phyloP scores from a whole-genome alignment of 2,113 vertebrate species.

The Quiscalus mexicanus region DNA sequence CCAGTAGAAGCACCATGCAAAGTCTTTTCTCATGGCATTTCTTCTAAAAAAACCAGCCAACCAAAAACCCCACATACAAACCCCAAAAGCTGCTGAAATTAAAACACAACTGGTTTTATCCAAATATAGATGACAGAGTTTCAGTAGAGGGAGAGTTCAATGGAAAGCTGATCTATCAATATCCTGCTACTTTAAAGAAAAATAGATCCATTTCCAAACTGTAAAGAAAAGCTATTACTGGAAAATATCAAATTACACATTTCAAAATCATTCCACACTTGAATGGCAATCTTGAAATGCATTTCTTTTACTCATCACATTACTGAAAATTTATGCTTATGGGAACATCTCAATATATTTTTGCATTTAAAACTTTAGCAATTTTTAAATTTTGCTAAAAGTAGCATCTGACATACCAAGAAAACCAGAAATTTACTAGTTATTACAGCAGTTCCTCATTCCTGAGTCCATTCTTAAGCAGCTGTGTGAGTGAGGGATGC shows the following conservation, averaged over 20 bases:
- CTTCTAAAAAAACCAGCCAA: neutral
- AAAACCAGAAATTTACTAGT: neutral
- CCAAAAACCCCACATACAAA: neutral
- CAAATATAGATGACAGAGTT: neutral
- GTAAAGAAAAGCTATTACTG: neutral
- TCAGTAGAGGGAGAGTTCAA: neutral
- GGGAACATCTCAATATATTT: neutral
- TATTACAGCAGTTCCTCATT: neutral
- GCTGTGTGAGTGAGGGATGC: slow-evolving; percentile 4
- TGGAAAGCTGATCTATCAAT: neutral
- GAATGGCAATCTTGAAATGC: neutral
- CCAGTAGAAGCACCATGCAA: neutral
- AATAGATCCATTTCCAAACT: neutral
- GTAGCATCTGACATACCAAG: neutral
- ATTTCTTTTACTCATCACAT: neutral
- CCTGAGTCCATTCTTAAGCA: neutral
- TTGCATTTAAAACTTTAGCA: neutral
- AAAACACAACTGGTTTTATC: neutral
- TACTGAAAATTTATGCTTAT: neutral
- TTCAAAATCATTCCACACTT: neutral
- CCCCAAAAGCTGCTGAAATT: neutral
- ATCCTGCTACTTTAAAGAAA: neutral
- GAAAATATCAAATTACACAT: neutral
- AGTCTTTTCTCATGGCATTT: neutral
- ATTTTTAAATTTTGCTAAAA: neutral